A percentile compares a stretch with the other conserved stretches of the same genome.
Conservation (phyloP, 2,888 invertebrate genomes). For the Automeris io region DNA sequence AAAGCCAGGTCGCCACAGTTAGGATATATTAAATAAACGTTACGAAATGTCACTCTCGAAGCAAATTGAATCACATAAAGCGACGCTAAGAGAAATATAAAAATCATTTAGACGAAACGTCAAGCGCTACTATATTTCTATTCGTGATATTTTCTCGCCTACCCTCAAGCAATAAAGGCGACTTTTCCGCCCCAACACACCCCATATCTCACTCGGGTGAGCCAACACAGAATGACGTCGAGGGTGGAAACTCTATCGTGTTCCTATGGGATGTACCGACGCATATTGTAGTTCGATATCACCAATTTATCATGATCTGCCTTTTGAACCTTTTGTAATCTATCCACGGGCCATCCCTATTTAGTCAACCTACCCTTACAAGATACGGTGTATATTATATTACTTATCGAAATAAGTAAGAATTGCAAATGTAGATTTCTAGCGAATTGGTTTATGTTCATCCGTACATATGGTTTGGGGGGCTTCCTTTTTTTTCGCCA, state of each 20-base stretch:
- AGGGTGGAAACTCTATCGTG: slow-evolving; percentile 30
- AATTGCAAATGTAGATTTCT: slow-evolving; percentile 40
- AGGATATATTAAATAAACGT: not conserved
- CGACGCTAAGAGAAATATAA: slow-evolving; percentile 1
- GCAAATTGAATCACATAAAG: not conserved
- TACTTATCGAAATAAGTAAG: slow-evolving; percentile 42
- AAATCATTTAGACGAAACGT: not conserved
- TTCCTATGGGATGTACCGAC: slow-evolving; percentile 31
- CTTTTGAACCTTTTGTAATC: not conserved
- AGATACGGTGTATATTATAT: slow-evolving; percentile 38
- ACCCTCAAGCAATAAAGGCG: slow-evolving; percentile 15
- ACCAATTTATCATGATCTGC: slow-evolving; percentile 23
- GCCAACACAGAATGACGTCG: slow-evolving; percentile 37
- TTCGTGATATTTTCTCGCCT: slow-evolving; percentile 1
- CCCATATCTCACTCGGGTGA: slow-evolving; percentile 28
- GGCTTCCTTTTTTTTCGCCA: not conserved
- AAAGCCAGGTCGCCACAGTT: too few species aligned
- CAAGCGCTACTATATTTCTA: slow-evolving; percentile 2
- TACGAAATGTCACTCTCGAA: not conserved
- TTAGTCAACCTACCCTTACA: slow-evolving; percentile 24
- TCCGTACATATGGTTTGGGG: slow-evolving; percentile 25
- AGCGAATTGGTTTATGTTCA: slow-evolving; percentile 30
- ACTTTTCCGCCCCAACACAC: slow-evolving; percentile 29
- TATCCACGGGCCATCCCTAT: not conserved
- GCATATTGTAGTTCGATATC: slow-evolving; percentile 26